A percentile compares a stretch with the other conserved stretches of the same genome.
phyloP scores from a whole-genome alignment of 2,797 vertebrate species.

The Takifugu ocellatus region DNA sequence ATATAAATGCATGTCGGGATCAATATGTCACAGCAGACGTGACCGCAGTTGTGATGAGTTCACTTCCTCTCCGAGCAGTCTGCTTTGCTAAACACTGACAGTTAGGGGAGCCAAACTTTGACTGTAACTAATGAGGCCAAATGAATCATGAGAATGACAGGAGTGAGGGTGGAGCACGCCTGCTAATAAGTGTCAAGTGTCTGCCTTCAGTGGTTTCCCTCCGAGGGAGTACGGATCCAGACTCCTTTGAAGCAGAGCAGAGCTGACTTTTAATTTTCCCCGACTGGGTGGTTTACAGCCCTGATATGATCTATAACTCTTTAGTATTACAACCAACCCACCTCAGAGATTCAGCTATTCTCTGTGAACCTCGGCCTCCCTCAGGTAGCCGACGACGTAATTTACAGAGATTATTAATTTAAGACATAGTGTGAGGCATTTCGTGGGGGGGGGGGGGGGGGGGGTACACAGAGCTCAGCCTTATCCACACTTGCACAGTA shows the following conservation, averaged over 20 bases:
- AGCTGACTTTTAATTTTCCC: slow-evolving; percentile 64
- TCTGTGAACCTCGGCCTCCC: slow-evolving; percentile 28
- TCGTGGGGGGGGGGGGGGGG: slow-evolving; percentile 50
- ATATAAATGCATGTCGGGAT: neutral
- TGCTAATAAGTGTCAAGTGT: slow-evolving; percentile 51
- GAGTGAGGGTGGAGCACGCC: slow-evolving; percentile 48
- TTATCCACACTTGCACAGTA: neutral
- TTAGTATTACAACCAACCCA: slow-evolving; percentile 58
- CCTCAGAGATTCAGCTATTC: slow-evolving; percentile 35
- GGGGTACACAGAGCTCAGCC: neutral
- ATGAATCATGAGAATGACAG: slow-evolving; percentile 59
- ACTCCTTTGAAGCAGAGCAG: slow-evolving; percentile 57
- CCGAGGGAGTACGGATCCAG: slow-evolving; percentile 53
- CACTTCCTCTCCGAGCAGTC: neutral
- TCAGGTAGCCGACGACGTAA: slow-evolving; percentile 46
- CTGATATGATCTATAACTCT: slow-evolving; percentile 67
- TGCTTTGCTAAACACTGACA: slow-evolving; percentile 11
- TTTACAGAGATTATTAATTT: slow-evolving; percentile 70
- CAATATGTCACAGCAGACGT: neutral
- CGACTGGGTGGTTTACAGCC: slow-evolving; percentile 64
- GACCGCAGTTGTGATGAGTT: neutral
- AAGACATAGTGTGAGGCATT: slow-evolving; percentile 61
- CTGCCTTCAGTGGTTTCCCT: slow-evolving; percentile 57
- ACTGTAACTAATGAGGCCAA: slow-evolving; percentile 37
- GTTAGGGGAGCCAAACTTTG: slow-evolving; percentile 33